Evolutionary conservation across 2,888 invertebrate species (phyloP), one percentile per base, ranked within the genome.

Genomic region (Drosophila mimica): DNA sequence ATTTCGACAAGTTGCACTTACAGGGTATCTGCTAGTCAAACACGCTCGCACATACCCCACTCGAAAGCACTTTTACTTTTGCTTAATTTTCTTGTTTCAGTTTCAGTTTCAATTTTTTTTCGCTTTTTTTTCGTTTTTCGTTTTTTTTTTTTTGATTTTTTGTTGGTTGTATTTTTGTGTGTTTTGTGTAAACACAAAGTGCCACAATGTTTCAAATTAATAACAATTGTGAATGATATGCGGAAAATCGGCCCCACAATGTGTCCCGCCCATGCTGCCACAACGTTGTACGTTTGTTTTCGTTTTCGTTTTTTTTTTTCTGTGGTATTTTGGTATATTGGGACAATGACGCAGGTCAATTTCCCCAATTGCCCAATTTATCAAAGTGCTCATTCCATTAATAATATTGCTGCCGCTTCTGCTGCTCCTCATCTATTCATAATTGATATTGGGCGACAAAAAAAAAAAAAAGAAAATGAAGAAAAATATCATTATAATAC

Each of bases 141-240:
- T 4, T 13, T 34, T 34, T 15, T 2, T 15, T 36, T 5, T 36
- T 36, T 36, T 6, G 2, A 25, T 53, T n/a, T 36, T 25, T 30
- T 15, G n/a, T 33, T 60, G 15, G 38, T 36, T 40, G 52, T 49
- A 13, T 62, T 62, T 62, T 62, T 49, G 38, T 53, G 28, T 30
- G 63, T 63, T 71, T 74, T 76, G 74, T 76, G 89, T 86, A 86
- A 88, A 85, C 89, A 88, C 59, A 72, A 40, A 61, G 68, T 79
- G 70, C 66, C 78, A 81, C 76, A 83, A 86, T 88, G 84, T 88
- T 88, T 74, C 60, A 73, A 86, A 88, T 85, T 85, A 85, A 88
- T 85, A 85, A 85, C 81, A 86, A 88, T 82, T 88, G 82, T 64
- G 75, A 74, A 70, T 79, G 70, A 78, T 79, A 70, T 60, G 77